phyloP scores from a whole-genome alignment of 2,113 vertebrate species.

The Aegotheles bennettii region DNA sequence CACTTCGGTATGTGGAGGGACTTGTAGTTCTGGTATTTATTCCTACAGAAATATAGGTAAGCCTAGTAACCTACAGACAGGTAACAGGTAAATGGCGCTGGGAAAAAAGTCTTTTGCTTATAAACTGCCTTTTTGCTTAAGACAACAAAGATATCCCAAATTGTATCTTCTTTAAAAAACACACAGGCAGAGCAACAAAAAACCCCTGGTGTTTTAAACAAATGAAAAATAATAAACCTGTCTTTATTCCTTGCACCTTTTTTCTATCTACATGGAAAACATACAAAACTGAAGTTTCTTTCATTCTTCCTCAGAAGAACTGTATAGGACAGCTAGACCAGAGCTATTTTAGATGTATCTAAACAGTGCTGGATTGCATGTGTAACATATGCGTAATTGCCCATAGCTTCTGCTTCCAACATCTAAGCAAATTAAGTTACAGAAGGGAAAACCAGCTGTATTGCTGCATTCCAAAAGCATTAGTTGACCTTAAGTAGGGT shows the following conservation, averaged over 20 bases:
- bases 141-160: neutral
- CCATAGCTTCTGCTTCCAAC: neutral
- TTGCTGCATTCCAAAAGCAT: neutral
- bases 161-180: neutral
- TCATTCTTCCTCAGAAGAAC: neutral
- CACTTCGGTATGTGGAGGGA: neutral
- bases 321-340: neutral
- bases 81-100: neutral
- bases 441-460: neutral
- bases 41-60: neutral
- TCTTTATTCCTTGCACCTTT: neutral
- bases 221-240: neutral
- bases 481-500: neutral
- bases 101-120: neutral
- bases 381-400: neutral
- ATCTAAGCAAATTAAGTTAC: neutral
- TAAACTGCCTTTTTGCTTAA: neutral
- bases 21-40: neutral
- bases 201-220: neutral
- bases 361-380: neutral
- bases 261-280: neutral
- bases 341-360: neutral
- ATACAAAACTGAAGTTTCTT: neutral
- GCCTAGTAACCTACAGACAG: neutral
- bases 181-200: neutral